phyloP scores from a whole-genome alignment of 2,113 vertebrate species.

The Colistium nudipinnis region DNA sequence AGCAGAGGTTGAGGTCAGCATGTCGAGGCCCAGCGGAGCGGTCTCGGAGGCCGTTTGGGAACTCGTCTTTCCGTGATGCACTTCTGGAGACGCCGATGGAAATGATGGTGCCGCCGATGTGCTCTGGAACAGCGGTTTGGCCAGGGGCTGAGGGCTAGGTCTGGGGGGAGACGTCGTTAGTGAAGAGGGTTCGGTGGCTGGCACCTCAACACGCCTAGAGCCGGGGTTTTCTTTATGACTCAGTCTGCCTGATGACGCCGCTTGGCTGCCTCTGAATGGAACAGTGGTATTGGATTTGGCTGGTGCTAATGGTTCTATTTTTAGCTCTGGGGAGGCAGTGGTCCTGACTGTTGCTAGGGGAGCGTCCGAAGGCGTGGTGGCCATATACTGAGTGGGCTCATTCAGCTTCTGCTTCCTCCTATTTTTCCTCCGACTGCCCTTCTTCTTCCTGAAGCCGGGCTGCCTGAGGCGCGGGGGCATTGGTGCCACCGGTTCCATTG shows the following conservation, averaged over 20 bases:
- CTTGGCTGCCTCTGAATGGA: slow-evolving; percentile 63
- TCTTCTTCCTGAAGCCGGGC: slow-evolving; percentile 71
- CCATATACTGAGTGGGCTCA: slow-evolving; percentile 26
- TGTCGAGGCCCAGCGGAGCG: neutral
- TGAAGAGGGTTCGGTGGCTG: slow-evolving; percentile 26
- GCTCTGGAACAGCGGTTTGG: slow-evolving; percentile 36
- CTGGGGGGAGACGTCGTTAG: slow-evolving; percentile 24
- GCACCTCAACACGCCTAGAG: slow-evolving; percentile 23
- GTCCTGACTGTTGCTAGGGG: slow-evolving; percentile 18
- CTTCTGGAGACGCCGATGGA: slow-evolving; percentile 43
- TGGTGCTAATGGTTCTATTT: slow-evolving; percentile 51
- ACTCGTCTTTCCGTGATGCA: slow-evolving; percentile 18
- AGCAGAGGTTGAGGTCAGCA: slow-evolving; percentile 24
- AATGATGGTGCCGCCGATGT: slow-evolving; percentile 22
- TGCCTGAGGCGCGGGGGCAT: neutral
- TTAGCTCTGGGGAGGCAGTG: slow-evolving; percentile 29
- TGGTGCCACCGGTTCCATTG: neutral
- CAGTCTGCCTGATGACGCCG: slow-evolving; percentile 56
- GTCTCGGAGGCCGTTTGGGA: slow-evolving; percentile 17
- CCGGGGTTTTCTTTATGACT: slow-evolving; percentile 63
- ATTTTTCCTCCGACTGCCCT: slow-evolving; percentile 78
- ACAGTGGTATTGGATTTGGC: slow-evolving; percentile 50
- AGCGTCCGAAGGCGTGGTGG: slow-evolving; percentile 29
- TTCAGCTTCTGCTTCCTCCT: slow-evolving; percentile 68
- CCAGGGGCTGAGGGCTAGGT: neutral